Conservation (phyloP, 2,797 vertebrate genomes). For the Siniperca obscura region DNA sequence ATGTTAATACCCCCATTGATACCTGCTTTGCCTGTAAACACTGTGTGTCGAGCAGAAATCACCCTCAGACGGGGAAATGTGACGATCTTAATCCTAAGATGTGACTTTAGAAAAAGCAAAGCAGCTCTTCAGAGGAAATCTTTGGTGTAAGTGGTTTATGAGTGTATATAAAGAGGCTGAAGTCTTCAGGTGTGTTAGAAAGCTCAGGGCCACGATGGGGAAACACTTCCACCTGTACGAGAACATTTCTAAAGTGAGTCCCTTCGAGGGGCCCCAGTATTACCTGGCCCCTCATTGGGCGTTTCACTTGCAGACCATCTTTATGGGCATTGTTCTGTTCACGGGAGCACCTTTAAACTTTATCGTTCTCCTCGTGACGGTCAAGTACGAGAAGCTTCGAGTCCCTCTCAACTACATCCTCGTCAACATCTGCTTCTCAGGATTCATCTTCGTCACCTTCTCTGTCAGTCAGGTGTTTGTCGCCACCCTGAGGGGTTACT, state of each 20-base stretch:
- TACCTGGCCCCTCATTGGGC: constrained; percentile 87
- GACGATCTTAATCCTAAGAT: constrained; percentile 47
- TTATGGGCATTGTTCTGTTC: constrained; percentile 86
- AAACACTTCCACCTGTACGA: constrained; percentile 87
- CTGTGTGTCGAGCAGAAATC: background rate
- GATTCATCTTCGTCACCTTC: constrained; percentile 84
- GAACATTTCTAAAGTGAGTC: constrained; percentile 82
- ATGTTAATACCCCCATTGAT: background rate
- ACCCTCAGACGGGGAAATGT: constrained; percentile 19
- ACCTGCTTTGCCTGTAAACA: background rate
- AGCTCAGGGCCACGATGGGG: constrained; percentile 73
- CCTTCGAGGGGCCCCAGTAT: constrained; percentile 89
- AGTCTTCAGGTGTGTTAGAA: background rate
- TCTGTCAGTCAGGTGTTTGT: constrained; percentile 86
- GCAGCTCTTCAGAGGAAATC: constrained; percentile 28
- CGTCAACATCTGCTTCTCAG: constrained; percentile 85
- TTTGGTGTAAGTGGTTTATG: constrained; percentile 51
- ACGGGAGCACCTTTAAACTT: constrained; percentile 69
- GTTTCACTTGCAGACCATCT: constrained; percentile 86
- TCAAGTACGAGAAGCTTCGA: constrained; percentile 87
- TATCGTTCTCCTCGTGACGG: constrained; percentile 82
- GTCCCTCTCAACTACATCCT: constrained; percentile 90
- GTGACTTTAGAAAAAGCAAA: constrained; percentile 35
- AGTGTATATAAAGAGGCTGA: constrained; percentile 51
- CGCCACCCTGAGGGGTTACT: constrained; percentile 82